Evolutionary conservation across 2,113 vertebrate genomes (phyloP).

Genomic region (Suncus etruscus): DNA sequence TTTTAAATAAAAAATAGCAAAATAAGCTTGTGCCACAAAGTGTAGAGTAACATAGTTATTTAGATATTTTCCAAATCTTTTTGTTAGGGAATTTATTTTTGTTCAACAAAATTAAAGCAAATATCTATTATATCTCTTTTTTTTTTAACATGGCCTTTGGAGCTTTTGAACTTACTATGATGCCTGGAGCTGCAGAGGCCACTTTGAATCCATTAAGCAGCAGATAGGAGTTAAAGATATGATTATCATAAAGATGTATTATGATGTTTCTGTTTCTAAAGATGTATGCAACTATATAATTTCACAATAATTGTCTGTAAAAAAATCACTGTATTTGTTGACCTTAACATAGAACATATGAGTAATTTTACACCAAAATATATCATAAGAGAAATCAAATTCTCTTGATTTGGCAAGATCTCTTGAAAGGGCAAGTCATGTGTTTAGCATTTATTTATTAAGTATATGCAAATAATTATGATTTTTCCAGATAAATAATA

Average conservation of each 20-base stretch:
- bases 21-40: no score
- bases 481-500: not conserved
- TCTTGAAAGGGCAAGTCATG: not conserved
- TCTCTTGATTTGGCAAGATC: no score
- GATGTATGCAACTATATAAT: not conserved
- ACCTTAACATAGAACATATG: not conserved
- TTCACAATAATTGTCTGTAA: not conserved
- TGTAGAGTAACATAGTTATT: no score
- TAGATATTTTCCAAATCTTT: no score
- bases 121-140: not conserved
- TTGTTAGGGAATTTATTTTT: not conserved
- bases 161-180: not conserved
- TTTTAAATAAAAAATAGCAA: no score
- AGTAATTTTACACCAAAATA: conserved; percentile 18
- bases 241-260: not conserved
- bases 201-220: not conserved
- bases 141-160: not conserved
- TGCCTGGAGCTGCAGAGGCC: not conserved
- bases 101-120: conserved; percentile 26
- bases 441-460: not conserved
- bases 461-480: not conserved
- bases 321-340: not conserved
- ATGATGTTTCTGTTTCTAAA: not conserved
- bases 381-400: not conserved
- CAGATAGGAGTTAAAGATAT: not conserved